Evolutionary conservation across 2,113 vertebrate species (phyloP).

Genomic region (Electrona antarctica): DNA sequence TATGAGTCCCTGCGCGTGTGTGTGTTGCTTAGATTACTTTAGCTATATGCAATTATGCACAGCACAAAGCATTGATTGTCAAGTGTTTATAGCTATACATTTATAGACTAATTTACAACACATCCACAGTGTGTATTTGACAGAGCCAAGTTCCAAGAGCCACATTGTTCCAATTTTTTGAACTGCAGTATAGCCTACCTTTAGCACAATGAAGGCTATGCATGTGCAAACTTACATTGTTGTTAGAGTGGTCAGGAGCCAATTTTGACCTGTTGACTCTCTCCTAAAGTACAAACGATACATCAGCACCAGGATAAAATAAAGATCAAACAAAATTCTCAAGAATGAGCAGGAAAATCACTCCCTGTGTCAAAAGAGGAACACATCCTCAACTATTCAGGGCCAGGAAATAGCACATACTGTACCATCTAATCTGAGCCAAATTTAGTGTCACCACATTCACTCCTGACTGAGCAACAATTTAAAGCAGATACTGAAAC

Average conservation of each 20-base stretch:
- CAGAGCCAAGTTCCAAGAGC: no score
- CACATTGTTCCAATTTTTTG: conserved; percentile 27
- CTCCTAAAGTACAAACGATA: no score
- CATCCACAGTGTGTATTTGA: no score
- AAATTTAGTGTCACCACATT: conserved; percentile 5
- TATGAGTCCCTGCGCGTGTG: no score
- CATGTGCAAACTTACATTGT: background rate
- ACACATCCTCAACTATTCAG: background rate
- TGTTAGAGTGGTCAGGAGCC: conserved; percentile 7
- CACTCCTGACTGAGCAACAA: background rate
- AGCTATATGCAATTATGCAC: no score
- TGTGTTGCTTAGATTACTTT: no score
- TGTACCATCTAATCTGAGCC: background rate
- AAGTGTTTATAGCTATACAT: background rate
- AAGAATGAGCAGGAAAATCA: no score
- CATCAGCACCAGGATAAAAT: no score
- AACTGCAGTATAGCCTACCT: conserved; percentile 18
- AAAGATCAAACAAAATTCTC: no score
- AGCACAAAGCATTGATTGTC: background rate
- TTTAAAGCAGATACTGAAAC: conserved; percentile 22
- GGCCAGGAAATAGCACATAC: conserved; percentile 9
- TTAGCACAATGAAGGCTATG: conserved; percentile 16
- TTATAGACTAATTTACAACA: no score
- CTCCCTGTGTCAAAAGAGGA: no score
- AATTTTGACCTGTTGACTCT: background rate